A percentile compares a stretch with the other conserved stretches of the same genome.
Evolutionary conservation across 2,888 invertebrate species (phyloP).

Genomic region (Acrocyrtus sp.): DNA sequence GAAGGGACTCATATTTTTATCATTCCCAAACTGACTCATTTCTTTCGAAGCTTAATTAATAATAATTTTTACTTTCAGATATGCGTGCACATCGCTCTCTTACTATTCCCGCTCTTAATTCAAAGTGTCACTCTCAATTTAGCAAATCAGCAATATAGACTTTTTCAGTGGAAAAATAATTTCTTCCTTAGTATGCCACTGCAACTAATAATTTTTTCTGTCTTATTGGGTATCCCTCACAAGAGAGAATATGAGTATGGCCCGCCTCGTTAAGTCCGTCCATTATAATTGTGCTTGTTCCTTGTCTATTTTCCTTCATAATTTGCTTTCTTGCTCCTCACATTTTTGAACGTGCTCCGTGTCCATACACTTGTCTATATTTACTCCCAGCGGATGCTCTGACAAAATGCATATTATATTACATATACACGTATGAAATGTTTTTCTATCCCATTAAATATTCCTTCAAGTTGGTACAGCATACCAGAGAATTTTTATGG

Average conservation of each 20-base stretch:
- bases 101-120: constrained; percentile 3
- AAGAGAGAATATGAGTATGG: not conserved
- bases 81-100: too few species aligned
- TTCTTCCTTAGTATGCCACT: not conserved
- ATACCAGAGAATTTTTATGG: constrained; percentile 29
- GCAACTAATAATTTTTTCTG: not conserved
- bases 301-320: not conserved
- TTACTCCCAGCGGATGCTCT: constrained; percentile 8
- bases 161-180: constrained; percentile 9
- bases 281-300: too few species aligned
- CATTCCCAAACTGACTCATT: too few species aligned
- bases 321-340: not conserved
- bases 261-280: not conserved
- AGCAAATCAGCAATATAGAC: not conserved
- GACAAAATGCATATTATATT: constrained; percentile 13
- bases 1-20: too few species aligned
- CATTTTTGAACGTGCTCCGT: not conserved
- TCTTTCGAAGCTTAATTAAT: too few species aligned
- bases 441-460: constrained; percentile 6
- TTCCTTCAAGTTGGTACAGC: constrained; percentile 17
- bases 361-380: not conserved
- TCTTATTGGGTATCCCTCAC: not conserved
- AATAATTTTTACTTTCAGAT: too few species aligned
- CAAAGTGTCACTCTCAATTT: constrained; percentile 21
- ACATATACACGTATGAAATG: not conserved